Evolutionary conservation across 2,797 vertebrate species (phyloP).

Genomic region (Brachyrhaphis roseni): DNA sequence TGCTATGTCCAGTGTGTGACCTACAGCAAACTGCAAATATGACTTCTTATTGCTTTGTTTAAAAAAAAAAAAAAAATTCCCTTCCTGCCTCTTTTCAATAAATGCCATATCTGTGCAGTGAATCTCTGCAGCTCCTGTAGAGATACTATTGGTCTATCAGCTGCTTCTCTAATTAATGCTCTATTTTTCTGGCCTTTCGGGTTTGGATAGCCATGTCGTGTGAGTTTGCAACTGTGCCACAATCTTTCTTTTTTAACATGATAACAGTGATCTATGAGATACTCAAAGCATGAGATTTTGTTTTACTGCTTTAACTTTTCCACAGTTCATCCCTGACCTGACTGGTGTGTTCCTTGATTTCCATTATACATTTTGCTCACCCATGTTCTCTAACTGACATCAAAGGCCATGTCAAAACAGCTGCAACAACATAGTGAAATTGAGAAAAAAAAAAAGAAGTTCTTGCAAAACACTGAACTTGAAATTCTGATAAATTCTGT

Average conservation of each 20-base stretch:
- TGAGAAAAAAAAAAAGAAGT: not conserved
- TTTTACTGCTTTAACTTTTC: not conserved
- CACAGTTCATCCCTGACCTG: not conserved
- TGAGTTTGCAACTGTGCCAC: not conserved
- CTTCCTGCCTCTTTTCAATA: not conserved
- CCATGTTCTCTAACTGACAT: not conserved
- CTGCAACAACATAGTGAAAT: not conserved
- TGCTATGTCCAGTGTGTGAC: not conserved
- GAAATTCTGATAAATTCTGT: not conserved
- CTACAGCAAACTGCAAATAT: not conserved
- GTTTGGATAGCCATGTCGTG: not conserved
- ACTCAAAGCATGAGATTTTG: not conserved
- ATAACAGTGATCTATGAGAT: too few relatives aligned
- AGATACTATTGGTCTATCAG: not conserved
- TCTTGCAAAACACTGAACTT: not conserved
- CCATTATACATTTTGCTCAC: not conserved
- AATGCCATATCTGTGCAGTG: not conserved
- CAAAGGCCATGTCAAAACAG: not conserved
- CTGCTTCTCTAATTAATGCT: not conserved
- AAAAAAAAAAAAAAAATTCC: not conserved
- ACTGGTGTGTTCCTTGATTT: not conserved
- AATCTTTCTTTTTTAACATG: not conserved
- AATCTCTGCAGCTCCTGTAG: not conserved
- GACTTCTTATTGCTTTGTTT: not conserved
- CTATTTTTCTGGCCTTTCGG: not conserved